Evolutionary conservation across 2,113 vertebrate genomes (phyloP), one percentile per base, ranked within the genome.

Genomic region (Trogon melanurus): DNA sequence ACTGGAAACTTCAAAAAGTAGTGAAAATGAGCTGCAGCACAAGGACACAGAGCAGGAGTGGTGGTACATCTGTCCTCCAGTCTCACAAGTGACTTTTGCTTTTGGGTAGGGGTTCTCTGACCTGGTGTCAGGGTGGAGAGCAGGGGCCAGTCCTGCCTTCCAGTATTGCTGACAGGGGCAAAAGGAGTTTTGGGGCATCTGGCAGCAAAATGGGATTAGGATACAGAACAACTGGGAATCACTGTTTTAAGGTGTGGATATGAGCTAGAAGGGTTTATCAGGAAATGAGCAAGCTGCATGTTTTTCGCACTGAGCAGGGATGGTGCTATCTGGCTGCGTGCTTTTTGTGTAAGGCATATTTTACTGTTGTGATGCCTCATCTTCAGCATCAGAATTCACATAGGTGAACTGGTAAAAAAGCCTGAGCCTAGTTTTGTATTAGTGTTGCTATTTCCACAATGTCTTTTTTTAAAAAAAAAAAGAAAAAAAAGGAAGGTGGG

Each of bases 251-350:
- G 34, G 21, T 69, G 9, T 57, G 32, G 32, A 1, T 30, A 32
- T 11, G 44, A 30, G 1, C 16, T 36, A 13, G 0, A 0, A 11
- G 51, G 22, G 38, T 62, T 82, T 32, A 12, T 57, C 8, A 7
- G 64, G 60, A 19, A 1, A 1, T 1, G 32, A 58, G 34, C 16
- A 51, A 13, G 81, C 79, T 60, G 44, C 4, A 2, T 57, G 41
- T 54, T 74, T 93, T 45, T 34, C 51, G 15, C 4, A n/a, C 50
- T 29, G 36, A 36, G 36, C 36, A 36, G 36, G 36, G 36, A 36
- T 34, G 32, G 57, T 71, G 54, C 56, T 41, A 2, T 62, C 44
- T 87, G 51, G 11, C 65, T 85, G 51, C 3, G 1, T 70, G 71
- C 13, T 2, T 81, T 85, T 86, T 54, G 25, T 32, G 16, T n/a